Evolutionary conservation across 2,888 invertebrate species (phyloP).

Genomic region (Diaprepes abbreviatus): DNA sequence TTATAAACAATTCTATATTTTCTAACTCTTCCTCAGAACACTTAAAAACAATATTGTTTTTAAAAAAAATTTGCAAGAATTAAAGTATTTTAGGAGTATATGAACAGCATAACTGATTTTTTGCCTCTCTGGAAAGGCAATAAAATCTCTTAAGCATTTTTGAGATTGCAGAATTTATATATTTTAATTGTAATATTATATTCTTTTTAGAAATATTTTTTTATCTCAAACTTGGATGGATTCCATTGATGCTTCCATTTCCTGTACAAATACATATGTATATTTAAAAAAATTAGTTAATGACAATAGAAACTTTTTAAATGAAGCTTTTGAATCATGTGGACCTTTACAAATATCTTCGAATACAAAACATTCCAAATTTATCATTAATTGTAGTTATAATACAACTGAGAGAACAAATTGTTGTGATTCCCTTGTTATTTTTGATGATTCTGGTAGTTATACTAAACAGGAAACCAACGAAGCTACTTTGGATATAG

Average conservation of each 20-base stretch:
- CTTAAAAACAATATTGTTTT: no score
- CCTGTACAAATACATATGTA: conserved; percentile 59
- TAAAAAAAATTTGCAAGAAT: no score
- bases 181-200: background rate
- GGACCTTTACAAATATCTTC: conserved; percentile 56
- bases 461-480: background rate
- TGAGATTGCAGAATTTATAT: background rate
- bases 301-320: conserved; percentile 16
- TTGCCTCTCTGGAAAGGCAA: no score
- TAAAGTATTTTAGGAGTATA: no score
- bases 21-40: no score
- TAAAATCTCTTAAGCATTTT: no score
- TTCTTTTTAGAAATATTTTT: conserved; percentile 57
- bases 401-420: conserved; percentile 49
- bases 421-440: conserved; percentile 60
- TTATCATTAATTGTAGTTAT: conserved; percentile 56
- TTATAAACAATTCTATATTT: no score
- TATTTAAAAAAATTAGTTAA: conserved; percentile 52
- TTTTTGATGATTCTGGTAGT: conserved; percentile 32
- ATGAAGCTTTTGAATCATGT: conserved; percentile 65
- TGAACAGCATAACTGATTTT: no score
- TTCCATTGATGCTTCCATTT: conserved; percentile 52
- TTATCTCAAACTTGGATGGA: conserved; percentile 59
- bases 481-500: conserved; percentile 1
- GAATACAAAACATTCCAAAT: conserved; percentile 57